Base-by-base conservation (phyloP, 2,113 vertebrate genomes). In the Semicossyphus pulcher region DNA sequence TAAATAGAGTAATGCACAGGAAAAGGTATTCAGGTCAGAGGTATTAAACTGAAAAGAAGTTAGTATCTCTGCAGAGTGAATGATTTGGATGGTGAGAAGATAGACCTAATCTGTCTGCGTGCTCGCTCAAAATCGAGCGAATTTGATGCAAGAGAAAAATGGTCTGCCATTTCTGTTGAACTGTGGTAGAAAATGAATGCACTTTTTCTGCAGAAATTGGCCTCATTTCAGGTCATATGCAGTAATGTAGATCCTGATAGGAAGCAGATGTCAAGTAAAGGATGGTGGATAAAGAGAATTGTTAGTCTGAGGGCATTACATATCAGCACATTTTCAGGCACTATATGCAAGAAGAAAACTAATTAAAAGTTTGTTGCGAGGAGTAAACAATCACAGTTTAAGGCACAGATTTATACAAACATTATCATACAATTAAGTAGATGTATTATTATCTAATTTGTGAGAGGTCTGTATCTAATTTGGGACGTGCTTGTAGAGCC, bases 241-340 rank as follows among this genome's bases (percentile, higher is more conserved):
- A 71, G 68, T 72, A 74, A 85, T 70, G 72, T 68, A 82, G 87
- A 83, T 74, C 86, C 72, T 64, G 78, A 84, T 82, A 80, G 44
- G 72, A 78, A 79, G 76, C 81, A 86, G 80, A 85, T 84, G 83
- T 87, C 77, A 84, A 68, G 75, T 60, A 71, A 76, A 72, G 58
- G 71, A 60, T 78, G 52, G 66, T 10, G 47, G 72, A 84, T 84
- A 76, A 76, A 77, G 77, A 67, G 47, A 83, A 65, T 28, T 59
- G 78, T 83, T 81, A 28, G 73, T 82, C 70, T 48, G 64, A 65
- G 79, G 74, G 77, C 63, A 72, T 79, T 70, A 58, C 64, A 75
- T 82, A 86, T 88, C 79, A 86, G 85, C 65, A 77, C 56, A 56
- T 86, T 89, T 71, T 26, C 87, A 89, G 83, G 51, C 84, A 66